Base-by-base conservation (phyloP, 1,140 invertebrate species). In the Nephila pilipes region DNA sequence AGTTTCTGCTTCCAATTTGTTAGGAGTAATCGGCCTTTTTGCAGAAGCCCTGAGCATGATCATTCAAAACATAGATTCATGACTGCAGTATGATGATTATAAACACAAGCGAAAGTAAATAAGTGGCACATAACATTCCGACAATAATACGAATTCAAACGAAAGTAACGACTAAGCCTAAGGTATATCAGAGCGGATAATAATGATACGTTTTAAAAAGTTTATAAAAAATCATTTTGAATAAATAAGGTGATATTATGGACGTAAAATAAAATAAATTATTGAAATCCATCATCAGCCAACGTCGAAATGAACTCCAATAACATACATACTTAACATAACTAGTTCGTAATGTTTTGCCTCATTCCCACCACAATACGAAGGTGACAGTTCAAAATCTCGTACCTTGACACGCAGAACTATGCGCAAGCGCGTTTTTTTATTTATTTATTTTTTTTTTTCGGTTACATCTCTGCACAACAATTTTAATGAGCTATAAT, bases 241-340 rank as follows among this genome's bases (percentile, higher is more conserved):
- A 79, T n/a, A 79, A 87, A 87, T 87, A 46, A 18, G 29, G 60
- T 54, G 29, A 87, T 38, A 87, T 75, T 16, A 79, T 32, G 55
- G 6, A 60, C 36, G 29, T 32, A 87, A 93, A 87, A 93, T 79
- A 87, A 87, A 38, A 85, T 3, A 87, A 87, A 87, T 22, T 55
- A 58, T 79, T 87, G 57, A 36, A 75, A 22, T 87, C 69, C 85
- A 93, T 93, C n/a, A 54, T 93, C 91, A 93, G 63, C 91, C 91
- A 87, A 93, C 91, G 36, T 93, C 91, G 57, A 93, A 93, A 93
- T 93, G 91, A 79, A 93, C 91, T 93, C 91, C 91, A 93, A 93
- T 80, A 93, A 93, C 85, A 93, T 87, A 93, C 91, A 93, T 93
- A 93, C 85, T 93, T 93, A 87, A 93, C 91, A 93, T 87, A 93